These are phyloP conservation scores for Chydorus sphaericus DNA, from an alignment of 2,888 invertebrate species.

Conservation along the genomic window DNA sequence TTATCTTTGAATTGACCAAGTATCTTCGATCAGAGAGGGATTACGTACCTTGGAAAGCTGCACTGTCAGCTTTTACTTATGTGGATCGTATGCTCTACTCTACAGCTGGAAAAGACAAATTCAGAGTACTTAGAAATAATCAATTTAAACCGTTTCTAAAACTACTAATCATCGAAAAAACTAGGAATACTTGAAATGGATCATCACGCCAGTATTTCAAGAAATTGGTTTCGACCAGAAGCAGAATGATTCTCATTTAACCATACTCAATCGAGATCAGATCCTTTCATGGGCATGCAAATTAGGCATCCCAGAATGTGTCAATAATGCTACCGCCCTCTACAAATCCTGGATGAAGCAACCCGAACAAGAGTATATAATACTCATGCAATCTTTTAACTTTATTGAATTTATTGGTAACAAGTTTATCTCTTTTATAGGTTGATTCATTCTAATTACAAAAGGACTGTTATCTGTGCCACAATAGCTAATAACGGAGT, in stretches of 20 bases:
- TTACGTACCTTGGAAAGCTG: constrained; percentile 77
- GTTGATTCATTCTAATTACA: constrained; percentile 50
- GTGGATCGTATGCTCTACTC: constrained; percentile 64
- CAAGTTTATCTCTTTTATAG: not conserved
- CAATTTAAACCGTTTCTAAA: not conserved
- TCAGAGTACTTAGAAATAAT: too few species aligned
- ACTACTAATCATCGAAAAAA: constrained; percentile 20
- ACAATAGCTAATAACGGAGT: constrained; percentile 69
- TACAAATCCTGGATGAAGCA: constrained; percentile 64
- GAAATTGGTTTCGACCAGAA: constrained; percentile 52
- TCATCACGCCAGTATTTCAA: constrained; percentile 49
- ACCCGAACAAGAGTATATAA: too few species aligned
- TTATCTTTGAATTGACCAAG: constrained; percentile 60
- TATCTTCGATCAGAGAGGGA: constrained; percentile 64
- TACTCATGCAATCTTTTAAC: too few species aligned
- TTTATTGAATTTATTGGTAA: too few species aligned
- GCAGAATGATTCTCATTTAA: constrained; percentile 46
- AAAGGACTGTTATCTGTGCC: constrained; percentile 70
- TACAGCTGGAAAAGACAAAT: constrained; percentile 47
- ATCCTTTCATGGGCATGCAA: constrained; percentile 58
- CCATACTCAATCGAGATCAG: constrained; percentile 53
- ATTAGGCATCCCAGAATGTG: constrained; percentile 55
- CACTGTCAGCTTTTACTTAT: constrained; percentile 56
- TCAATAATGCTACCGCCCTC: constrained; percentile 50
- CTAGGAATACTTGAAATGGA: constrained; percentile 51